These are phyloP conservation scores for Neolamprologus kungweensis DNA, from an alignment of 2,113 vertebrate species.

Conservation along the genomic window DNA sequence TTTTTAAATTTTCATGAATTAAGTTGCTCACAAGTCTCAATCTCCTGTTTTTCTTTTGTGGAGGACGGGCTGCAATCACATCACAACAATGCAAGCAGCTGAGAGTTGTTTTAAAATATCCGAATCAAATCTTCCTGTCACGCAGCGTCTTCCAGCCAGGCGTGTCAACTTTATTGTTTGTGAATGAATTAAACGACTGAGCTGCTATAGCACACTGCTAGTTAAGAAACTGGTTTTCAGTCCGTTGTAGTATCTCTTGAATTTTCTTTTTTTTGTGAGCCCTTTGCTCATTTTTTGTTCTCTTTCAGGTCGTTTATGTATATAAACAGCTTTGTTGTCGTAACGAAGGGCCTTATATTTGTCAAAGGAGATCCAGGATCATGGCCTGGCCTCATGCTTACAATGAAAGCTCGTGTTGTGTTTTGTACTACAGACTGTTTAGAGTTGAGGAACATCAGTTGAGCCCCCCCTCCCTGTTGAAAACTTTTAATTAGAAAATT, in stretches of 20 bases:
- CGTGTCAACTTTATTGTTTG: not conserved
- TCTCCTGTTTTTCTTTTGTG: not conserved
- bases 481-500: not conserved
- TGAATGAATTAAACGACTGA: not conserved
- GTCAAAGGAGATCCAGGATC: not conserved
- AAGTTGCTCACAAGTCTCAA: not conserved
- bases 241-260: not conserved
- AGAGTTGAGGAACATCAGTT: not conserved
- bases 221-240: not conserved
- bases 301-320: not conserved
- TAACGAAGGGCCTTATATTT: not conserved
- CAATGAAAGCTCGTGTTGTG: not conserved
- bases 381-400: not conserved
- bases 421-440: not conserved
- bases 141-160: not conserved
- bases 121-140: not conserved
- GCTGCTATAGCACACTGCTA: not conserved
- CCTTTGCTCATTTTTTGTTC: not conserved
- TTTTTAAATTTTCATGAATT: not conserved
- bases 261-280: not conserved
- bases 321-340: rapidly evolving
- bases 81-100: not conserved
- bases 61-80: not conserved
- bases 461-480: rapidly evolving
- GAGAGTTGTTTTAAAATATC: not conserved